Evolutionary conservation across 2,888 invertebrate genomes (phyloP).

Genomic region (Acronicta psi): DNA sequence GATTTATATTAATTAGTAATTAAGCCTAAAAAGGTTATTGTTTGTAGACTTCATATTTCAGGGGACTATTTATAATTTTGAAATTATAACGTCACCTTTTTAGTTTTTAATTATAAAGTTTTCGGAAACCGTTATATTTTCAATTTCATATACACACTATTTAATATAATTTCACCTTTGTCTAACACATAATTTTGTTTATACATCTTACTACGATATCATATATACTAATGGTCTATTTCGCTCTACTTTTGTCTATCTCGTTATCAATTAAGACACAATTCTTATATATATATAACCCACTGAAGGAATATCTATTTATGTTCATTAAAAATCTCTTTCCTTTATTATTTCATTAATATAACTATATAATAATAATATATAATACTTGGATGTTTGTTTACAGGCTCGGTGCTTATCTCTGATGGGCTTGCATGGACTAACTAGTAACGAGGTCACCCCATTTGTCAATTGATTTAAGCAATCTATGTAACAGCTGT

Average conservation of each 20-base stretch:
- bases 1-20: too few species aligned
- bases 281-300: conserved; percentile 20
- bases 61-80: too few species aligned
- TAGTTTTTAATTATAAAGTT: too few species aligned
- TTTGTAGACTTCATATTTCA: too few species aligned
- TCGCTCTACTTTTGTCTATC: conserved; percentile 1
- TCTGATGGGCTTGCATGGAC: conserved; percentile 85
- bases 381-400: conserved; percentile 67
- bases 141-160: too few species aligned
- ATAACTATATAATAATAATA: conserved; percentile 10
- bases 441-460: conserved; percentile 64
- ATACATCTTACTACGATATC: background rate
- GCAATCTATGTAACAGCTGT: conserved; percentile 39
- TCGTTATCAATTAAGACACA: background rate
- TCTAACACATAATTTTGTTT: too few species aligned
- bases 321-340: conserved; percentile 10
- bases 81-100: too few species aligned
- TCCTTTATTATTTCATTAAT: background rate
- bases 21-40: too few species aligned
- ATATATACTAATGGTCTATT: background rate
- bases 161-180: background rate
- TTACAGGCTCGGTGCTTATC: conserved; percentile 87
- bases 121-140: too few species aligned
- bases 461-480: conserved; percentile 56
- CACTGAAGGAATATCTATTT: conserved; percentile 28